Conservation (phyloP, 2,113 vertebrate species). For the Diadophis punctatus region DNA sequence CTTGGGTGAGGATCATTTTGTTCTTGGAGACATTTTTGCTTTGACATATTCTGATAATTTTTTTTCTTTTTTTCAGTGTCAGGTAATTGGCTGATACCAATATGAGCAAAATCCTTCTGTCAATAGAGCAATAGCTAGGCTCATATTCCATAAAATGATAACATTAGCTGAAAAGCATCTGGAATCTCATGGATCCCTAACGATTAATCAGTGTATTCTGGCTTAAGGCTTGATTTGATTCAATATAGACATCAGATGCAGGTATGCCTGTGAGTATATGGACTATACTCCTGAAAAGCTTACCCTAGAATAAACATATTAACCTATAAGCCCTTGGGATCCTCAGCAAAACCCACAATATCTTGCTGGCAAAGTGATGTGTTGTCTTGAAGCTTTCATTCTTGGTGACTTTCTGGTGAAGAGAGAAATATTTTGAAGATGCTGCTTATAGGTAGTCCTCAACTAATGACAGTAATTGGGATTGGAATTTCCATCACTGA, state of each 20-base stretch:
- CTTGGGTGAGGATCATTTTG: slow-evolving; percentile 47
- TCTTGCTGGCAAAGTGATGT: background rate
- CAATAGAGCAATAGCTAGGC: background rate
- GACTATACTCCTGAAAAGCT: background rate
- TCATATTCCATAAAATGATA: background rate
- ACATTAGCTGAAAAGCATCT: background rate
- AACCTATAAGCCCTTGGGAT: background rate
- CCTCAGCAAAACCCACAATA: background rate
- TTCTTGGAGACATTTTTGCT: background rate
- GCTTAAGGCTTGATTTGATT: background rate
- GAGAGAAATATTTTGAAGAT: background rate
- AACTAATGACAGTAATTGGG: background rate
- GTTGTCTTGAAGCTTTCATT: background rate
- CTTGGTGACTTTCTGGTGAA: background rate
- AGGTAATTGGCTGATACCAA: background rate
- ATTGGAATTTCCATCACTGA: background rate
- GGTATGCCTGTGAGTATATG: background rate
- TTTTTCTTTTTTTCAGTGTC: background rate
- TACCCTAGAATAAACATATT: background rate
- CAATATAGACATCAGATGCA: background rate
- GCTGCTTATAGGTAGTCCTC: background rate
- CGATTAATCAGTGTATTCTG: background rate
- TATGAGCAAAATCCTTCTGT: background rate
- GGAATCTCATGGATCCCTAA: background rate
- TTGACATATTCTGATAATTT: background rate